A percentile compares a stretch with the other conserved stretches of the same genome.
phyloP scores from a whole-genome alignment of 2,797 vertebrate species.

The Propithecus deckenii region DNA sequence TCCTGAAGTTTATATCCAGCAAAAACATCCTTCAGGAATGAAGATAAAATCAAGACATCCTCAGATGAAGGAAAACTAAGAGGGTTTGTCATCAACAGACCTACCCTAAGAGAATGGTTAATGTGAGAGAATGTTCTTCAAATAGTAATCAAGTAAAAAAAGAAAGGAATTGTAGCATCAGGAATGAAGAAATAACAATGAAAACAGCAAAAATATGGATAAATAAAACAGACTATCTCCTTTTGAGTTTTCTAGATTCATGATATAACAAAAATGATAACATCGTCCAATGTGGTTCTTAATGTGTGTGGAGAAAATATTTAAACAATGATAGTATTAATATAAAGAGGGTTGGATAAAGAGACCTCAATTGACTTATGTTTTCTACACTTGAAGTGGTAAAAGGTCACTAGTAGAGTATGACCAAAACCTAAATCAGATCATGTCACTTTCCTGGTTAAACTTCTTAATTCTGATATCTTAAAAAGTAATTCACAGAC shows the following conservation, averaged over 20 bases:
- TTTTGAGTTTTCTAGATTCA: background rate
- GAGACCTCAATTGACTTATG: rapidly evolving
- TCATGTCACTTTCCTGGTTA: background rate
- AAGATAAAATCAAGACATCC: background rate
- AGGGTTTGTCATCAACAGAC: background rate
- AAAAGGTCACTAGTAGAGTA: background rate
- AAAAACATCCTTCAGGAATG: background rate
- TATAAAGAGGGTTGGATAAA: background rate
- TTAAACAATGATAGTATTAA: background rate
- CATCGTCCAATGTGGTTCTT: background rate
- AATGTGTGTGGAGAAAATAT: background rate
- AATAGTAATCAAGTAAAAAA: background rate
- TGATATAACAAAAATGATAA: background rate
- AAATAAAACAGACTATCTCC: background rate
- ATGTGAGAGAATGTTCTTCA: background rate
- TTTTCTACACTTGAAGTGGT: background rate
- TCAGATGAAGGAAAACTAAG: background rate
- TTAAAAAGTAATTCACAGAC: background rate
- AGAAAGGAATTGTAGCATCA: background rate
- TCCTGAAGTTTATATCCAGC: background rate
- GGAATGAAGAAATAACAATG: background rate
- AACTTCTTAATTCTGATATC: background rate
- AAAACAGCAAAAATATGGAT: background rate
- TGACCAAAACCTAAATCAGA: background rate
- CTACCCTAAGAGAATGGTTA: background rate